Conservation (phyloP, 2,797 vertebrate genomes). For the Halcyon leucocephala region DNA sequence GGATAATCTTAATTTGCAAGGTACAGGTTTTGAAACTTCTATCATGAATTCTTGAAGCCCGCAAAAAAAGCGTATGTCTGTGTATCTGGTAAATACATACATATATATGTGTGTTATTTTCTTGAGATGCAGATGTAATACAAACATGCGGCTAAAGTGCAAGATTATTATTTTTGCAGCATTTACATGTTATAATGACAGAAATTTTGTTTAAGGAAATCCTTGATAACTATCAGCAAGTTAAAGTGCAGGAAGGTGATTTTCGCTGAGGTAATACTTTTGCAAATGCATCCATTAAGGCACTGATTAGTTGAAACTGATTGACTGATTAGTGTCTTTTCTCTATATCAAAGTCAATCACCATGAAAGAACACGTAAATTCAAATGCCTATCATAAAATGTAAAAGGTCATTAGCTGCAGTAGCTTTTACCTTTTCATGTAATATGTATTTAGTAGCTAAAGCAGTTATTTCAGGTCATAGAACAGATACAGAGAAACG, state of each 20-base stretch:
- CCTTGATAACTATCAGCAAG: not conserved
- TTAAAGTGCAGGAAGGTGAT: not conserved
- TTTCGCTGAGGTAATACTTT: not conserved
- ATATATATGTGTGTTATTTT: not conserved
- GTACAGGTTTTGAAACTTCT: not conserved
- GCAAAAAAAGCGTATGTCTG: not conserved
- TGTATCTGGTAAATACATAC: not conserved
- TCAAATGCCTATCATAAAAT: not conserved
- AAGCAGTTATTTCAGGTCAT: not conserved
- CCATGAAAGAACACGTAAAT: not conserved
- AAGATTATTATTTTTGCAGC: not conserved
- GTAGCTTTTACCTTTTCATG: not conserved
- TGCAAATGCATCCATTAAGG: not conserved
- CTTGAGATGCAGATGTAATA: not conserved
- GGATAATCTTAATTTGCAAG: not conserved
- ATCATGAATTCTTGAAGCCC: not conserved
- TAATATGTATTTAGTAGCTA: not conserved
- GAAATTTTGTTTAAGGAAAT: not conserved
- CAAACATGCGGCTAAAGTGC: not conserved
- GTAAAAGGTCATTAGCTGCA: not conserved
- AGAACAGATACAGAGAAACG: not conserved
- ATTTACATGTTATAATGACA: not conserved
- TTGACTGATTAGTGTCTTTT: not conserved
- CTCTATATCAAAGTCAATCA: not conserved
- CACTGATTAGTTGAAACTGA: not conserved